These are phyloP conservation scores for Protonemura montana DNA, from an alignment of 2,888 invertebrate genomes.

Conservation along the genomic window DNA sequence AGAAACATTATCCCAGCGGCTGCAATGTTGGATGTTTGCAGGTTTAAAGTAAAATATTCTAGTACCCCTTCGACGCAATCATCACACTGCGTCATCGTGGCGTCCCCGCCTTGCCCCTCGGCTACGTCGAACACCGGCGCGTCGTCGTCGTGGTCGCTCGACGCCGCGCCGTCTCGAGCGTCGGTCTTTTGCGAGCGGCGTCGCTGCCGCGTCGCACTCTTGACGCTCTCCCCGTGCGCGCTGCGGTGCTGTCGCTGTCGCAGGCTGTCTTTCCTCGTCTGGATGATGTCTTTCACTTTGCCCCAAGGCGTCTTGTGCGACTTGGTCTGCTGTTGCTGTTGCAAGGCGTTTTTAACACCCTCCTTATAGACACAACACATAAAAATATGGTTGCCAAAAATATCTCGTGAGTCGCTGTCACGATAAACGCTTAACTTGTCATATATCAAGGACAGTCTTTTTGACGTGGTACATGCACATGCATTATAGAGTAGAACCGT, in stretches of 20 bases:
- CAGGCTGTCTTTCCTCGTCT: conserved; percentile 72
- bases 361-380: conserved; percentile 43
- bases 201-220: conserved; percentile 52
- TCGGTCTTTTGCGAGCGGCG: conserved; percentile 53
- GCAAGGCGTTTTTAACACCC: conserved; percentile 15
- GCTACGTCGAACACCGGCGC: conserved; percentile 8
- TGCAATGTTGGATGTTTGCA: too few relatives aligned
- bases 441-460: neutral
- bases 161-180: conserved; percentile 32
- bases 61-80: conserved; percentile 13
- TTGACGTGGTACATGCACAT: neutral
- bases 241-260: conserved; percentile 63
- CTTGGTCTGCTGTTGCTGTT: conserved; percentile 56
- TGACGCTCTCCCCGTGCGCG: conserved; percentile 55
- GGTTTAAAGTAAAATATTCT: too few relatives aligned
- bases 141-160: conserved; percentile 44
- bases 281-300: conserved; percentile 79
- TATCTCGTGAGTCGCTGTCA: neutral
- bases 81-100: conserved; percentile 17
- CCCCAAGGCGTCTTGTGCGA: conserved; percentile 77
- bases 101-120: conserved; percentile 31
- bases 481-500: neutral
- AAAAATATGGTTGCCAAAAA: neutral
- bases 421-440: neutral
- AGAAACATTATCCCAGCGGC: too few relatives aligned